Percentiles rank a stretch among this genome's conserved stretches.
These are phyloP conservation scores for Phodopus roborovskii DNA, from an alignment of 2,113 vertebrate species.

Conservation along the genomic window DNA sequence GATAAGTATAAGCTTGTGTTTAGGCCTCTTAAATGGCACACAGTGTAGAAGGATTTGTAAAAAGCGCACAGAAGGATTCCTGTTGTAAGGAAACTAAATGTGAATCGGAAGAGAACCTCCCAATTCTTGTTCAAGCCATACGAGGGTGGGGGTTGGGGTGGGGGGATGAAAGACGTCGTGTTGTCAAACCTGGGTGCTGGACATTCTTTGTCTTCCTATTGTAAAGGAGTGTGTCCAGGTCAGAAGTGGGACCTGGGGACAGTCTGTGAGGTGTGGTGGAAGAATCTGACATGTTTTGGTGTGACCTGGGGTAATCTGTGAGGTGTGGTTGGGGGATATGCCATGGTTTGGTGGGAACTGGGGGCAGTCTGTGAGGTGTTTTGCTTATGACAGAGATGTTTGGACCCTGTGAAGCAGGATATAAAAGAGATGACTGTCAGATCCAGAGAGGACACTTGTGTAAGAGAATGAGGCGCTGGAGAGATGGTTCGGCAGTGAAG, in stretches of 20 bases:
- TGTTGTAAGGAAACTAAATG: neutral
- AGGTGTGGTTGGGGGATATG: neutral
- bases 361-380: neutral
- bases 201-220: neutral
- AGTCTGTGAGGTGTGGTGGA: too few species aligned
- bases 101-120: neutral
- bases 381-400: neutral
- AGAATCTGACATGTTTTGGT: neutral
- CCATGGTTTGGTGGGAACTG: too few species aligned
- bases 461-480: neutral
- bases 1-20: neutral
- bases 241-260: neutral
- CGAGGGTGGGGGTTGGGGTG: neutral
- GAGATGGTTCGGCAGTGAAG: neutral
- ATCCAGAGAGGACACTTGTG: neutral
- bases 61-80: neutral
- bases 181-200: neutral
- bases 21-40: neutral
- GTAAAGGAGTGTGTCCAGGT: neutral
- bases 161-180: neutral
- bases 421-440: neutral
- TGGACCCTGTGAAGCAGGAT: neutral
- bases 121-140: neutral
- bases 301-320: neutral
- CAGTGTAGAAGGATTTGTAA: neutral